Percentiles rank a stretch among this genome's conserved stretches.
These are phyloP conservation scores for Pluvianellus socialis DNA, from an alignment of 2,113 vertebrate genomes.

Conservation along the genomic window DNA sequence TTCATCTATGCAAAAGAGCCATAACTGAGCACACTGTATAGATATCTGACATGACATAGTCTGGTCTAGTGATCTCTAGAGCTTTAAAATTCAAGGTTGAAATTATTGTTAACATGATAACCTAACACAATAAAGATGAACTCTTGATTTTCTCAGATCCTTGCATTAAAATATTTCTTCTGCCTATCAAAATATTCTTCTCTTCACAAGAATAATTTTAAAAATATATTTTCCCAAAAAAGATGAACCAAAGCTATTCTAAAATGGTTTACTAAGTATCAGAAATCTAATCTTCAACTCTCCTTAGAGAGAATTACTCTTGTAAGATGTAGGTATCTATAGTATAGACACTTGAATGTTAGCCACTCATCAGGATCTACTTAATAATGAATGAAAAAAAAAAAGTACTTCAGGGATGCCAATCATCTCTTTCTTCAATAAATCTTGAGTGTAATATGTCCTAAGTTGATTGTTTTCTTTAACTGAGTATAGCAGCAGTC, in stretches of 20 bases:
- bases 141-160: rapidly evolving
- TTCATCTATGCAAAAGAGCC: neutral
- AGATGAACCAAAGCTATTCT: neutral
- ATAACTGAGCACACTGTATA: neutral
- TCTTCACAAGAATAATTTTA: neutral
- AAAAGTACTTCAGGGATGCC: neutral
- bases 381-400: neutral
- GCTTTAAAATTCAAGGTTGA: neutral
- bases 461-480: neutral
- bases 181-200: neutral
- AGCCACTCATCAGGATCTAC: neutral
- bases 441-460: neutral
- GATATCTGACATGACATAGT: neutral
- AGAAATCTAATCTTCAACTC: neutral
- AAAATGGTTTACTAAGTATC: neutral
- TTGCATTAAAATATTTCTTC: neutral
- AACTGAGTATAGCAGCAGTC: neutral
- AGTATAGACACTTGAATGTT: neutral
- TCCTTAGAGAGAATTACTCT: neutral
- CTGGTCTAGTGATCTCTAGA: neutral
- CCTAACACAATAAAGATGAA: neutral
- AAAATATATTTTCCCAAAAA: neutral
- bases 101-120: neutral
- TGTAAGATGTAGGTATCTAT: neutral
- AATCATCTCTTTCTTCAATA: neutral